Base-by-base conservation (phyloP, 2,888 invertebrate genomes). In the Lathronympha strigana region DNA sequence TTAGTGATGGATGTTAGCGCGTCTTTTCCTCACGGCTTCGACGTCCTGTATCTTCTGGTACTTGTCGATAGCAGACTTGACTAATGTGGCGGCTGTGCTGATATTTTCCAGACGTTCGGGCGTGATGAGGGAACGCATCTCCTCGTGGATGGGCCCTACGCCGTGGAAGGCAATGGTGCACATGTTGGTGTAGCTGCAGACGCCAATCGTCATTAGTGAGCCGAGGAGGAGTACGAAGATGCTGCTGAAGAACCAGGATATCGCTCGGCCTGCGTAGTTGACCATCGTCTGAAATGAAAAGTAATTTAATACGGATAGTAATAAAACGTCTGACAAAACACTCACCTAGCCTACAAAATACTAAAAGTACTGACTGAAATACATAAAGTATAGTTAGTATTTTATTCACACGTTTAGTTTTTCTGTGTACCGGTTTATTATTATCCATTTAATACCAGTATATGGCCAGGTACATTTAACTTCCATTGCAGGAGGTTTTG, bases 131-230 rank as follows among this genome's bases (percentile, higher is more conserved):
- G 93, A 80, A 21, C 94, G 87, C 80, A 94, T 93, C 64, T 94
- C 88, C 72, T 92, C 90, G 45, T 85, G 90, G 68, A 94, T 94
- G 0, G 93, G 92, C 13, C 94, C 93, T 11, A 93, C 90, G 62
- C 95, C 95, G 63, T 94, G 74, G 77, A 94, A 94, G 0, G 87
- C 87, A 61, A 94, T 93, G 3, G 89, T 88, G 76, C 95, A 95
- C 15, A 95, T 74, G 8, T 94, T 93, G 0, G 95, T 95, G 68
- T 94, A 92, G 0, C 93, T 90, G 76, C 95, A 95, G 0, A 95
- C 81, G 13, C 85, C 88, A 2, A 91, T 71, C 1, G 92, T 91
- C 1, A 90, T 69, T 1, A 88, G 62, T 8, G 90, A 86, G 0
- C 93, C 92, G 0, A 93, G 87, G 0, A 93, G 87, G 2, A 94